Conservation (phyloP, 2,888 invertebrate genomes). For the Acrocyrtus sp. region DNA sequence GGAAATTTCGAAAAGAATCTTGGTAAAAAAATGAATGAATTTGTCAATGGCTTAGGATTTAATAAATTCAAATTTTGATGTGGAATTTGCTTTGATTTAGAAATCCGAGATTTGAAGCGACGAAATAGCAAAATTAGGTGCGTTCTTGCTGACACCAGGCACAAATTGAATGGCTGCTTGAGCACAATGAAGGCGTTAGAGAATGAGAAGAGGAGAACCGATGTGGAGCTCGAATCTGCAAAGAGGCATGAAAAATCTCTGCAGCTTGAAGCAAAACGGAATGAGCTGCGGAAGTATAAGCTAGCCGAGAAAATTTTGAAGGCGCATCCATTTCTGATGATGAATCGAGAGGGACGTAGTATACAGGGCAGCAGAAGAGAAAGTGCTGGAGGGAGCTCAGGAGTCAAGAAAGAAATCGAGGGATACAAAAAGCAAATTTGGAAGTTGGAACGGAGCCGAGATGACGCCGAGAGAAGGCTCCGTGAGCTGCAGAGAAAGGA, state of each 20-base stretch:
- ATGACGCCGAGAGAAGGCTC: slow-evolving; percentile 52
- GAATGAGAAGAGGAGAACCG: slow-evolving; percentile 41
- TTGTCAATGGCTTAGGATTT: neutral
- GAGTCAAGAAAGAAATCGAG: slow-evolving; percentile 41
- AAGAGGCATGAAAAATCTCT: slow-evolving; percentile 55
- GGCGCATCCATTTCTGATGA: slow-evolving; percentile 17
- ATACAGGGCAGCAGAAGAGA: neutral
- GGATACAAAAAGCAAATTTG: slow-evolving; percentile 58
- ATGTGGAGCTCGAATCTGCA: slow-evolving; percentile 51
- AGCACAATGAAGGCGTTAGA: slow-evolving; percentile 44
- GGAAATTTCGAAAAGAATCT: slow-evolving; percentile 14
- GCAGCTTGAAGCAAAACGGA: slow-evolving; percentile 54
- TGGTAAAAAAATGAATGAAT: too few species aligned
- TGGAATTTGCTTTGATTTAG: too few species aligned
- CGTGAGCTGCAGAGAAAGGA: slow-evolving; percentile 51
- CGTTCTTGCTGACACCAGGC: slow-evolving; percentile 49
- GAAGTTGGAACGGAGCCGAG: slow-evolving; percentile 53
- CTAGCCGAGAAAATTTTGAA: slow-evolving; percentile 42
- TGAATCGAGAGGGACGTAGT: neutral
- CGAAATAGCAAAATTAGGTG: slow-evolving; percentile 55
- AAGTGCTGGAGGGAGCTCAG: neutral
- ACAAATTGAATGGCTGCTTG: slow-evolving; percentile 39
- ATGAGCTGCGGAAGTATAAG: slow-evolving; percentile 50
- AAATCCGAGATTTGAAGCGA: slow-evolving; percentile 49
- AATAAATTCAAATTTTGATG: neutral